Percentiles rank a stretch among this genome's conserved stretches.
Conservation (phyloP, 2,113 vertebrate genomes). For the Anser brachyrhynchus region DNA sequence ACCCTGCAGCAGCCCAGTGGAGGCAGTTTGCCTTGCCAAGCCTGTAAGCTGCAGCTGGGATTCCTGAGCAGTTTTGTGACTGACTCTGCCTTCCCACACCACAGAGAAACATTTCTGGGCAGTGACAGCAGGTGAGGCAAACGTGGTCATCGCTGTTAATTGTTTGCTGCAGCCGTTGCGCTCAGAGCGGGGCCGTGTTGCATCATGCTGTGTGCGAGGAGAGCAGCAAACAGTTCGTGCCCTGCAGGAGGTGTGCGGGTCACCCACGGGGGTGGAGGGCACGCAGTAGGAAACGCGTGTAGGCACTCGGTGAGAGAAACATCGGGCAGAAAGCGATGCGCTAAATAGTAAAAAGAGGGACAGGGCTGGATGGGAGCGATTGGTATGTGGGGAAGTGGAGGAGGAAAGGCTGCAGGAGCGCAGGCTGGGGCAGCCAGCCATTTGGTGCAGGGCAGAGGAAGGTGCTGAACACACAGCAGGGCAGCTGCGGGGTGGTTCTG, state of each 20-base stretch:
- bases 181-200: not conserved
- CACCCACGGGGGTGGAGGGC: not conserved
- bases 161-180: not conserved
- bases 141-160: not conserved
- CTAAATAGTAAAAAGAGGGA: not conserved
- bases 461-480: not conserved
- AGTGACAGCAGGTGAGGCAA: not conserved
- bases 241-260: not conserved
- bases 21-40: not conserved
- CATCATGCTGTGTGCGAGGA: not conserved
- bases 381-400: not conserved
- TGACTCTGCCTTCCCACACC: not conserved
- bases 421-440: fast-evolving
- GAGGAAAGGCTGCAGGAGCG: not conserved
- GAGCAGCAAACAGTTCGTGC: not conserved
- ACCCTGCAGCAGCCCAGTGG: not conserved
- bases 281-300: not conserved
- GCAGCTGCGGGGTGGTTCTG: not conserved
- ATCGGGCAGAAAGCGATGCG: not conserved
- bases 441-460: not conserved
- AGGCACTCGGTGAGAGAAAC: not conserved
- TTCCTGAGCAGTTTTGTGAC: not conserved
- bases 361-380: not conserved
- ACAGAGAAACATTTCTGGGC: not conserved
- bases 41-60: not conserved